Base-by-base conservation (phyloP, 2,113 vertebrate species). In the Bungarus multicinctus region DNA sequence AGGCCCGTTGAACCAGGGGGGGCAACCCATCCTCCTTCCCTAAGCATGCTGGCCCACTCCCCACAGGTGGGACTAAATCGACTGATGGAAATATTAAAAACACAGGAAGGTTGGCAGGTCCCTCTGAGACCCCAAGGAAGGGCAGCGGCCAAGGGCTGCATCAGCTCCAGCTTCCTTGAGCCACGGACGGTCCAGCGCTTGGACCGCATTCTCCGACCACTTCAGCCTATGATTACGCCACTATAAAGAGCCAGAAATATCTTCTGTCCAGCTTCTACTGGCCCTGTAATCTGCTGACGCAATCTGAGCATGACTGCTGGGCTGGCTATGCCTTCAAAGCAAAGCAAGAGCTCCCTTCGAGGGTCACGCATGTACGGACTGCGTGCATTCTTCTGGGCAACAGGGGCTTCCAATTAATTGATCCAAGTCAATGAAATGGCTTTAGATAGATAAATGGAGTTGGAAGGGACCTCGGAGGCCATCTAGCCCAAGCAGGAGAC, bases 191-290 rank as follows among this genome's bases (percentile, higher is more conserved):
- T 1, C 20, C 94, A 95, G 93, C 60, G 0, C 87, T 45, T 89
- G 60, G 27, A 12, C 3, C 6, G 39, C 91, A 5, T 2, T 22
- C 87, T 86, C 25, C 27, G 89, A 93, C 93, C 50, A 8, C 0
- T 0, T 52, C 89, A 96, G 34, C 20, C 94, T 91, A 0, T 11
- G 94, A 95, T 94, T 94, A 93, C 3, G 60, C 91, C 91, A n/a
- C 0, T 6, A 89, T 16, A 16, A 69, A 92, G 87, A 93, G 93
- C 94, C 74, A 92, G 81, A 92, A 96, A 91, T 55, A 94, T 11
- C 94, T 18, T 2, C 34, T 4, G 27, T 4, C 57, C 57, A 10
- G 12, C 64, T 8, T 74, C 45, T 87, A 90, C 89, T 94, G 69
- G 87, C 89, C 90, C 90, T 92, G 22, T 92, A 92, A 92, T 50